These are phyloP conservation scores for Vultur gryphus DNA, from an alignment of 2,797 vertebrate species.

Conservation along the genomic window DNA sequence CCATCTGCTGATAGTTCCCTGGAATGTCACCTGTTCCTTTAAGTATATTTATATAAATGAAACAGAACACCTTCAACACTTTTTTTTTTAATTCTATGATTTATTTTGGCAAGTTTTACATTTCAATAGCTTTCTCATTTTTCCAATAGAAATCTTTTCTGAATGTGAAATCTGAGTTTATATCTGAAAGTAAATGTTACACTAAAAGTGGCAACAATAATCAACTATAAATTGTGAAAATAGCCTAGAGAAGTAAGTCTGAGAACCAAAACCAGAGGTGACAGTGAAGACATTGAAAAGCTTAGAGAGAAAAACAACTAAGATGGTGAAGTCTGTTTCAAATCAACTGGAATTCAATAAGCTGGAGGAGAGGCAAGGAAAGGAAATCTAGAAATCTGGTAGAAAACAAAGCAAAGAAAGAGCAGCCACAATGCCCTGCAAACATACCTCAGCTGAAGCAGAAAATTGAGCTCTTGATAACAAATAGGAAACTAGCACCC, in stretches of 20 bases:
- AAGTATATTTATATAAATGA: conserved; percentile 49
- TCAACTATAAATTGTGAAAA: conserved; percentile 18
- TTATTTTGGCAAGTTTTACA: conserved; percentile 55
- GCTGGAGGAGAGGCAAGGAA: neutral
- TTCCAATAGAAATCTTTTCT: conserved; percentile 47
- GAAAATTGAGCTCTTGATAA: neutral
- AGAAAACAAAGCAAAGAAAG: neutral
- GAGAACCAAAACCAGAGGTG: conserved; percentile 44
- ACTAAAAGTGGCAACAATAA: conserved; percentile 5
- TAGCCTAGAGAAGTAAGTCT: neutral
- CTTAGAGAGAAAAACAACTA: neutral
- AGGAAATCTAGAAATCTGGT: neutral
- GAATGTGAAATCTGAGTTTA: conserved; percentile 48
- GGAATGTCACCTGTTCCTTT: conserved; percentile 59
- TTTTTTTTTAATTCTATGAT: conserved; percentile 18
- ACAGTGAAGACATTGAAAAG: conserved; percentile 8
- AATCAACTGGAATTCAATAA: neutral
- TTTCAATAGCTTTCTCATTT: conserved; percentile 63
- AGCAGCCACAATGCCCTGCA: neutral
- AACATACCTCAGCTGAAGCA: neutral
- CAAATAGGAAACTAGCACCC: neutral
- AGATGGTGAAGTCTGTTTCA: neutral
- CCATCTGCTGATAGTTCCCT: conserved; percentile 65
- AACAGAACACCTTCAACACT: conserved; percentile 37
- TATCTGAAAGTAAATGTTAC: conserved; percentile 45